Evolutionary conservation across 2,888 invertebrate species (phyloP), one percentile per base, ranked within the genome.

Genomic region (Drosophila peninsularis): DNA sequence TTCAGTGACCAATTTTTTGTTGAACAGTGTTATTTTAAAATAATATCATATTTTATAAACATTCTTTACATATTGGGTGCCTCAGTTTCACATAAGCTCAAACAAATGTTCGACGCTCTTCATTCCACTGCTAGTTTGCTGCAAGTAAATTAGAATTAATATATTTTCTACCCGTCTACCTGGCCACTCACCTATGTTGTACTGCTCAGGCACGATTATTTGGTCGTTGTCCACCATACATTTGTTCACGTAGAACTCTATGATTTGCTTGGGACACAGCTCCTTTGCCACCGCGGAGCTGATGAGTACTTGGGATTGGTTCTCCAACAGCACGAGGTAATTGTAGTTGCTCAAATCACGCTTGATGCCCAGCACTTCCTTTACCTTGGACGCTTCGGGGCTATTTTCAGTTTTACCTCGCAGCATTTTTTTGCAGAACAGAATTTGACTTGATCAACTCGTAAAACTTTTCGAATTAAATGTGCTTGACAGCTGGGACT

Each of bases 331-430:
- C 5, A 50, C 9, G 5, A 50, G n/a, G 9, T 50, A 41, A 32
- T 14, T 21, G 1, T 11, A 21, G 2, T 39, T n/a, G 5, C 30
- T n/a, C 11, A 3, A n/a, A 0, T 0, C 13, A 0, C 17, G 19
- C 11, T 30, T 30, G 3, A 52, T 7, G 1, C 39, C 58, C 52
- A 58, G 3, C 11, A 58, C 52, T 5, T 52, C 39, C n/a, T 7
- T 30, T 30, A 30, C 7, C 7, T 30, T 30, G 27, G 27, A 7
- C 6, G 27, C 27, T 7, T 30, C 27, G 7, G 6, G 0, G 27
- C 27, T 30, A 9, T 14, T 24, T 1, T 36, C 45, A 2, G 1
- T 45, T 27, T 9, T 1, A n/a, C 0, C 1, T 0, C 34, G 6
- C 10, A 6, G 19, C 49, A 57, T 57, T 27, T 24, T 19, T 2